Conservation (phyloP, 2,797 vertebrate genomes). For the Gallinago nigripennis region DNA sequence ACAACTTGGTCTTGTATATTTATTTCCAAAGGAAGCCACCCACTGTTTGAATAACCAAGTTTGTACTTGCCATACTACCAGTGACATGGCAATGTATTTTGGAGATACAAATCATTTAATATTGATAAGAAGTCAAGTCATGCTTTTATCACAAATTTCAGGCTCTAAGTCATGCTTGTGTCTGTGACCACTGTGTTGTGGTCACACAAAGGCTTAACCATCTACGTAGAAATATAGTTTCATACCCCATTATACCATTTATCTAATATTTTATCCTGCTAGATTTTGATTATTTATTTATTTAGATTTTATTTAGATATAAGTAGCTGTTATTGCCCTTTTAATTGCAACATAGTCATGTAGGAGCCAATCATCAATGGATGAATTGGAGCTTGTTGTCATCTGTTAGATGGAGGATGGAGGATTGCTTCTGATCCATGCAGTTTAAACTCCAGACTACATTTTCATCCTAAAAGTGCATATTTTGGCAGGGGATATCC, state of each 20-base stretch:
- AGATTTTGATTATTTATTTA: background rate
- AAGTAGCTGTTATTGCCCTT: background rate
- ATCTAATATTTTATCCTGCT: background rate
- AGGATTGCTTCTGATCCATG: background rate
- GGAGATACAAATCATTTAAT: background rate
- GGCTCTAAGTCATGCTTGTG: background rate
- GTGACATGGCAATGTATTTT: background rate
- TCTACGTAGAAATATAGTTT: background rate
- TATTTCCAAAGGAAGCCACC: background rate
- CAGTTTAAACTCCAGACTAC: background rate
- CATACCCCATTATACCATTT: background rate
- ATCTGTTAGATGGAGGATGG: background rate
- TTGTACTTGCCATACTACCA: background rate
- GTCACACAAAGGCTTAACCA: background rate
- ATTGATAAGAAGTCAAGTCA: background rate
- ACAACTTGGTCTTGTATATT: background rate
- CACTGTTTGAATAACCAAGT: fast-evolving
- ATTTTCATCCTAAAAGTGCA: background rate
- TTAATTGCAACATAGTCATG: fast-evolving
- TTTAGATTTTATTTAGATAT: background rate
- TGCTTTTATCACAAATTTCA: background rate
- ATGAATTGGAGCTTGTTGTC: background rate
- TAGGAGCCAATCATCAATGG: background rate
- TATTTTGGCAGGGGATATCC: background rate
- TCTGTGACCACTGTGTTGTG: too few relatives aligned